Conservation (phyloP, 2,113 vertebrate genomes). For the Pluvialis apricaria region DNA sequence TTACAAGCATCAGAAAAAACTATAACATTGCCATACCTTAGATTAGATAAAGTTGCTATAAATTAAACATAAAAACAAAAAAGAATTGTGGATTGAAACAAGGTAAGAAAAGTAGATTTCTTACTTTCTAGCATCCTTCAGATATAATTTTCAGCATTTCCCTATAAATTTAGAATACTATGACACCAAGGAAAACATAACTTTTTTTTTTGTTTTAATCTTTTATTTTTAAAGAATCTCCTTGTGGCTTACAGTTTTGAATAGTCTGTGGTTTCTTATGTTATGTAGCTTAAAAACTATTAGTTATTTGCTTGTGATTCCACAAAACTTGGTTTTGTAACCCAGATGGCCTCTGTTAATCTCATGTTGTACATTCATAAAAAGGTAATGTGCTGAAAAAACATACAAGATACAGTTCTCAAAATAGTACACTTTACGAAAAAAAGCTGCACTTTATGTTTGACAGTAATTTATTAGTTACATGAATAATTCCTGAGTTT, state of each 20-base stretch:
- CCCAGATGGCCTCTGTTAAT: not conserved
- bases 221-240: not conserved
- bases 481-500: not conserved
- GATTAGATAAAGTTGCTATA: not conserved
- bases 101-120: not conserved
- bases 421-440: not conserved
- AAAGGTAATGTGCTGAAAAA: not conserved
- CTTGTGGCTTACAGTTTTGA: not conserved
- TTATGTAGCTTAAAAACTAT: not conserved
- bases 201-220: fast-evolving
- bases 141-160: not conserved
- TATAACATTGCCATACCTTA: not conserved
- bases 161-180: not conserved
- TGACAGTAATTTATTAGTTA: not conserved
- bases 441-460: not conserved
- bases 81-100: not conserved
- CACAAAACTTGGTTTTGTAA: not conserved
- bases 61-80: not conserved
- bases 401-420: not conserved
- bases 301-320: not conserved
- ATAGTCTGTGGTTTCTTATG: not conserved
- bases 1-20: not conserved
- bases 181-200: not conserved
- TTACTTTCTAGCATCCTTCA: not conserved
- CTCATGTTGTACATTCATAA: not conserved